phyloP scores from a whole-genome alignment of 2,113 vertebrate species.

The Oryzias woworae region DNA sequence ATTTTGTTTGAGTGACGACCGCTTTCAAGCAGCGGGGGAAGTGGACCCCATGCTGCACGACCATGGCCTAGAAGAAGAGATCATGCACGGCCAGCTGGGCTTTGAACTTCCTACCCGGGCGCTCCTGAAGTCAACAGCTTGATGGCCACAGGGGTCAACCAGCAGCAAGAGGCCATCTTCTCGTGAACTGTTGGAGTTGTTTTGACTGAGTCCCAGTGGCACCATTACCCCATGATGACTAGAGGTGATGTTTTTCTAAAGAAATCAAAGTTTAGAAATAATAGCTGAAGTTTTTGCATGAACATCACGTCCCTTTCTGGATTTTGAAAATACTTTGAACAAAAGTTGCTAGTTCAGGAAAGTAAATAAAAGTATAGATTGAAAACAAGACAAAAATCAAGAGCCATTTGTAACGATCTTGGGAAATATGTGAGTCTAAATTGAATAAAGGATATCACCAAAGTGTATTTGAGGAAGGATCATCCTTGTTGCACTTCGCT shows the following conservation, averaged over 20 bases:
- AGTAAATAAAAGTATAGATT: slow-evolving; percentile 68
- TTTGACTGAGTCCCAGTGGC: slow-evolving; percentile 70
- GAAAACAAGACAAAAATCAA: slow-evolving; percentile 67
- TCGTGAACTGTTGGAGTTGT: slow-evolving; percentile 64
- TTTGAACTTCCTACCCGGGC: slow-evolving; percentile 74
- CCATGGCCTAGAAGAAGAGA: slow-evolving; percentile 58
- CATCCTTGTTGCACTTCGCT: slow-evolving; percentile 65
- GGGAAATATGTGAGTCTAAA: slow-evolving; percentile 71
- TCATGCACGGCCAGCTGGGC: slow-evolving; percentile 72
- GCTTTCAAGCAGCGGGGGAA: slow-evolving; percentile 56
- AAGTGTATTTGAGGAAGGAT: slow-evolving; percentile 74
- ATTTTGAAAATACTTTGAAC: slow-evolving; percentile 38
- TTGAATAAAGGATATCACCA: slow-evolving; percentile 75
- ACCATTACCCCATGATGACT: slow-evolving; percentile 54
- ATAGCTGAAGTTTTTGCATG: slow-evolving; percentile 42
- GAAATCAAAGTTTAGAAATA: slow-evolving; percentile 59
- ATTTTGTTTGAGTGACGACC: slow-evolving; percentile 60
- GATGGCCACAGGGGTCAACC: slow-evolving; percentile 64
- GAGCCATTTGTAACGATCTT: slow-evolving; percentile 72
- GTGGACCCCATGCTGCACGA: slow-evolving; percentile 57
- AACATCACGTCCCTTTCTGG: slow-evolving; percentile 3
- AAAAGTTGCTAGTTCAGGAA: slow-evolving; percentile 63
- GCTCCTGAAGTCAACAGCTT: slow-evolving; percentile 72
- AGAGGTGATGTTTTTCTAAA: slow-evolving; percentile 53
- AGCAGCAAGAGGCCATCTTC: slow-evolving; percentile 68